Evolutionary conservation across 2,113 vertebrate genomes (phyloP), one percentile per base, ranked within the genome.

Genomic region (Hoplias malabaricus): DNA sequence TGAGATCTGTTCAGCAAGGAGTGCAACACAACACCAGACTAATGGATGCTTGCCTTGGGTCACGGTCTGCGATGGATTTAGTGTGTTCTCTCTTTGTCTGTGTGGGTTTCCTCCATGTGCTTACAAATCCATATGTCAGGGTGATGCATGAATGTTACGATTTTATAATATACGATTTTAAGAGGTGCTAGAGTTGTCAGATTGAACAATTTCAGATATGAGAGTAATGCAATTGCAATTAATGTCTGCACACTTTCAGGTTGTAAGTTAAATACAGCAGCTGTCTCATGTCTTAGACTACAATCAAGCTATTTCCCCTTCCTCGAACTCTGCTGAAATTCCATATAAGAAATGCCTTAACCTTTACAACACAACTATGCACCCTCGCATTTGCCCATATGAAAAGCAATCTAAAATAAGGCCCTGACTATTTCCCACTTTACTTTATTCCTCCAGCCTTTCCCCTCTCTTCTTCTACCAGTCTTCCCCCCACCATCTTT

Each of bases 331-430:
- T 53, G 9, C 7, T 9, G 8, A 2, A 53, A 23, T 53, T 53
- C n/a, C 2, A 23, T n/a, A n/a, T n/a, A n/a, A n/a, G n/a, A n/a
- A n/a, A n/a, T n/a, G 3, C 48, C 48, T 53, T 53, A n/a, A 23
- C 48, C 48, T 21, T 48, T 4, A 48, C n/a, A 48, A 33, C 11
- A 63, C 29, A 66, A 66, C 36, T 70, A 76, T 75, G 78, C 48
- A 80, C 34, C 84, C 40, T 73, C 46, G 57, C 78, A 83, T 57
- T 19, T 23, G 70, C 73, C 78, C 69, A 42, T 87, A 75, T 75
- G 36, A 73, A 77, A 83, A 63, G 36, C 69, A 78, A 84, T 74
- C 67, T 72, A 63, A 81, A 83, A 79, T 80, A 77, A 65, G 71
- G 54, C 42, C 50, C 48, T 57, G 31, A 16, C 13, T 53, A 29